Percentiles rank a stretch among this genome's conserved stretches.
Conservation (phyloP, 2,113 vertebrate species). For the Hipposideros armiger region DNA sequence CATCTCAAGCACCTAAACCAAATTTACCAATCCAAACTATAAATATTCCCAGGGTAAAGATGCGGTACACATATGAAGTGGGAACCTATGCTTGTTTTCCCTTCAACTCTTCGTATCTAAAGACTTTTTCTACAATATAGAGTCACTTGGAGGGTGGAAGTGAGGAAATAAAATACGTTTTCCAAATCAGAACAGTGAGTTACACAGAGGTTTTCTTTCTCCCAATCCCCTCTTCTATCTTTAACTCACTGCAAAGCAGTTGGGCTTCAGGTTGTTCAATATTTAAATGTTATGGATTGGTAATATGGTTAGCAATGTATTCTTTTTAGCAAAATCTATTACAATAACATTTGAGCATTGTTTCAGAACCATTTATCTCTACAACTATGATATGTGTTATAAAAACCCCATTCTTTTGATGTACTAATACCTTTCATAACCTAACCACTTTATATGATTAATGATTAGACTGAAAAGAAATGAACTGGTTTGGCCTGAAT, state of each 20-base stretch:
- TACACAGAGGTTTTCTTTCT: not conserved
- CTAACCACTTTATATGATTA: not conserved
- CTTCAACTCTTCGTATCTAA: not conserved
- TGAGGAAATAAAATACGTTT: not conserved
- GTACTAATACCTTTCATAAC: not conserved
- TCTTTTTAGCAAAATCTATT: conserved; percentile 59
- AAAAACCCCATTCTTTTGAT: not conserved
- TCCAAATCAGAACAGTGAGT: not conserved
- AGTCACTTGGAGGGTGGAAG: not conserved
- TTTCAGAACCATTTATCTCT: not conserved
- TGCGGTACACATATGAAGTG: no score
- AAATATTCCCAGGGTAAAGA: not conserved
- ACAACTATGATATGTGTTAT: not conserved
- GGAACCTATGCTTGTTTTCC: not conserved
- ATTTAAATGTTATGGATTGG: conserved; percentile 45
- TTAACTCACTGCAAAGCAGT: not conserved
- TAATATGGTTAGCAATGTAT: conserved; percentile 41
- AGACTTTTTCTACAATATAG: not conserved
- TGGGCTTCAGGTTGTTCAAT: not conserved
- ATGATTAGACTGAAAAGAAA: not conserved
- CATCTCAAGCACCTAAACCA: not conserved
- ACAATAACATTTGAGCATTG: not conserved
- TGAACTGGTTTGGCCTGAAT: not conserved
- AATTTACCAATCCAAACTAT: not conserved
- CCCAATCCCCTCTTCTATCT: not conserved